A percentile compares a stretch with the other conserved stretches of the same genome.
Evolutionary conservation across 2,113 vertebrate genomes (phyloP).

Genomic region (Petrocephalus microphthalmus): DNA sequence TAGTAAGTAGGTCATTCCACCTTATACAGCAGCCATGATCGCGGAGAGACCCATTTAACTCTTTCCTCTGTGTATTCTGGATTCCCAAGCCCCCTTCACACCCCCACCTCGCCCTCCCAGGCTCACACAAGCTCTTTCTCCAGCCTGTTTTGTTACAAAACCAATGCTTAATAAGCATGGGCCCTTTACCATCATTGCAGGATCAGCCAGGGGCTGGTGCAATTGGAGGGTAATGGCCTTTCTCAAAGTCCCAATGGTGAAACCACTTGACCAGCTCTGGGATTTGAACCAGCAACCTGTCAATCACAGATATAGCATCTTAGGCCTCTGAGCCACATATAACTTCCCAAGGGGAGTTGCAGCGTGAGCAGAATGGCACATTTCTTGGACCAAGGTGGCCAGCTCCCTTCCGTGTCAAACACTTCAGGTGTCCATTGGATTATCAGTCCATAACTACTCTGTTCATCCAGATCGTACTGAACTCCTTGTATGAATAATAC

Average conservation of each 20-base stretch:
- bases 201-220: neutral
- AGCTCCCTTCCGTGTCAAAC: neutral
- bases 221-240: neutral
- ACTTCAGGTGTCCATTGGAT: neutral
- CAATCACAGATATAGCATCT: neutral
- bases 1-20: conserved; percentile 53
- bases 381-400: neutral
- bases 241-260: neutral
- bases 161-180: neutral
- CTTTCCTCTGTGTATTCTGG: conserved; percentile 6
- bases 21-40: conserved; percentile 47
- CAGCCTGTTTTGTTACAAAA: neutral
- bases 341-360: neutral
- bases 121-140: neutral
- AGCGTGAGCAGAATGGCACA: neutral
- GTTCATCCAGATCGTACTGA: neutral
- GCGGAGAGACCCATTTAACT: conserved; percentile 30
- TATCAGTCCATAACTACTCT: neutral
- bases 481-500: neutral
- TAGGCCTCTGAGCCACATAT: neutral
- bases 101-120: neutral
- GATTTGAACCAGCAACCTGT: neutral
- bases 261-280: neutral
- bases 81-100: neutral
- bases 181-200: neutral